Conservation (phyloP, 2,113 vertebrate genomes). For the Phalacrocorax pelagicus region DNA sequence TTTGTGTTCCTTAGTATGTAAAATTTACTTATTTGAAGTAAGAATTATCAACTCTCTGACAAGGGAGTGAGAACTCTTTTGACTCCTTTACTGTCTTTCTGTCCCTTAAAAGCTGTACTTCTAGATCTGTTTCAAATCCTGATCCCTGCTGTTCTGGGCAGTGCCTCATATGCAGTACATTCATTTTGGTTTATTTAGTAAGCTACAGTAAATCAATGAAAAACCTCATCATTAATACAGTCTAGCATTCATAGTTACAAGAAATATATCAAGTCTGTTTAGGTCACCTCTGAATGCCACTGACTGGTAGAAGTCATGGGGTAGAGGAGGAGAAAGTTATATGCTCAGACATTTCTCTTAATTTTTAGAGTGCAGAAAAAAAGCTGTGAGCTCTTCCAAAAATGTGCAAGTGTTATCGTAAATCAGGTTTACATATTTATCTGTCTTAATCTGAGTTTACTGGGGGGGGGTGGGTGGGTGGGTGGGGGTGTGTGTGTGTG, state of each 20-base stretch:
- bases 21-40: neutral
- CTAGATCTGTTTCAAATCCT: neutral
- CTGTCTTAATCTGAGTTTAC: neutral
- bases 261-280: neutral
- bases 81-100: neutral
- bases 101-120: neutral
- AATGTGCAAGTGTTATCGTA: neutral
- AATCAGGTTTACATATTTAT: neutral
- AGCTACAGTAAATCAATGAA: constrained; percentile 22
- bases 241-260: neutral
- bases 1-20: neutral
- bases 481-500: too few relatives aligned
- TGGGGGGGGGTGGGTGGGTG: too few relatives aligned
- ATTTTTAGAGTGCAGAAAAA: neutral
- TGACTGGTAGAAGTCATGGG: neutral
- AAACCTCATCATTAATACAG: neutral
- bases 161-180: neutral
- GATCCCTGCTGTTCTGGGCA: neutral
- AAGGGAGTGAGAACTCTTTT: neutral
- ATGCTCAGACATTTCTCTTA: neutral
- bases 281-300: neutral
- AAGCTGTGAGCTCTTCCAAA: neutral
- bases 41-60: neutral
- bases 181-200: neutral
- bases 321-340: neutral